Base-by-base conservation (phyloP, 2,888 invertebrate species). In the Lissonota sp. region DNA sequence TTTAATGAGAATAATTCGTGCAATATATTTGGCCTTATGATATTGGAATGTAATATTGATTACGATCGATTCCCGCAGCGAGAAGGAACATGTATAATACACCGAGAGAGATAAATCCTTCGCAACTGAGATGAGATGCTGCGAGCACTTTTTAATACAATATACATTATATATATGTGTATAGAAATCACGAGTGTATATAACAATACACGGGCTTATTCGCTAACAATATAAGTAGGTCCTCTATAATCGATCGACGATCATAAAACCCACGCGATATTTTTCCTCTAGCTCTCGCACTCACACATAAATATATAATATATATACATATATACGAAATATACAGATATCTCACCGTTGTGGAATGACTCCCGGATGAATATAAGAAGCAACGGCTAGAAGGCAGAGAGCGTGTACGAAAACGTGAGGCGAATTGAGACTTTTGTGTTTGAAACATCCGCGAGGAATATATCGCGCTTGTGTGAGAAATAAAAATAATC, bases 221-320 rank as follows among this genome's bases (percentile, higher is more conserved):
- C 70, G 79, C 79, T 75, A 75, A 80, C 79, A 75, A 80, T 80
- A 77, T 77, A 77, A 80, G 80, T 77, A 77, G 80, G 71, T 80
- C 80, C 77, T 80, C 76, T 80, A 80, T 80, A 80, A 80, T 80
- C 80, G 80, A 80, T 77, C 72, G 76, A 62, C 80, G 80, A 77
- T 80, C 80, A 57, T 80, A 77, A 80, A 77, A 67, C 80, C 80
- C 80, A 80, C 80, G 80, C 80, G 76, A 72, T 77, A 42, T 63
- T 72, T 62, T 67, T 64, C 62, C 39, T 14, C 8, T 39, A 5
- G 7, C 39, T 46, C 55, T 67, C 66, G 44, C 66, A 42, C 16
- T 53, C 26, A 16, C 42, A n/a, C 60, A 69, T 7, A 42, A 53
- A 46, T 16, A 67, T 64, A 44, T 60, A 49, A 70, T n/a, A n/a